Conservation (phyloP, 2,113 vertebrate species). For the Ploceus nigricollis region DNA sequence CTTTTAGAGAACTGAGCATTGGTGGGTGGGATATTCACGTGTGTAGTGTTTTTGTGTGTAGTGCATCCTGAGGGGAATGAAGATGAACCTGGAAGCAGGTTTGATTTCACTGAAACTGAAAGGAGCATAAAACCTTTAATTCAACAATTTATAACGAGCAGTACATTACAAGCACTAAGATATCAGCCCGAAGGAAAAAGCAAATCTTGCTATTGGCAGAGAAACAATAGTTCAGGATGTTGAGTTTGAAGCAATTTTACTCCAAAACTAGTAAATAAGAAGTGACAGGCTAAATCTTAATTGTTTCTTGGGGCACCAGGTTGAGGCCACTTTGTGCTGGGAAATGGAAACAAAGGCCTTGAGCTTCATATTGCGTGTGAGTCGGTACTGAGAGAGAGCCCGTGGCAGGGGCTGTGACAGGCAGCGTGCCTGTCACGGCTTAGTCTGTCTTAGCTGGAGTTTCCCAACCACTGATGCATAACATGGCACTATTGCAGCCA, state of each 20-base stretch:
- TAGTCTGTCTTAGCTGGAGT: background rate
- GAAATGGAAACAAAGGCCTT: background rate
- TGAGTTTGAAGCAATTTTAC: background rate
- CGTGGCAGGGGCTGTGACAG: rapidly evolving
- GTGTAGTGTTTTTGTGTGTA: background rate
- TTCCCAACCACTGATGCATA: background rate
- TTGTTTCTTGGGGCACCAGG: background rate
- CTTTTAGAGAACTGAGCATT: background rate
- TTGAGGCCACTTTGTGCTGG: background rate
- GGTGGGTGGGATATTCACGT: background rate
- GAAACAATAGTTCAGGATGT: background rate
- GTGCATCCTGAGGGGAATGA: background rate
- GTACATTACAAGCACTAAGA: background rate
- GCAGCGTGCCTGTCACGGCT: rapidly evolving
- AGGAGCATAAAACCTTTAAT: background rate
- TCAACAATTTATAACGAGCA: background rate
- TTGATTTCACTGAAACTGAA: constrained; percentile 9
- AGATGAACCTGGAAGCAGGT: background rate
- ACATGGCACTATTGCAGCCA: rapidly evolving
- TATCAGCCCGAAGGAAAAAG: background rate
- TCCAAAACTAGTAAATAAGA: background rate
- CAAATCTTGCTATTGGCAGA: background rate
- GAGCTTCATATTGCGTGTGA: background rate
- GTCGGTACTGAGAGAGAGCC: background rate
- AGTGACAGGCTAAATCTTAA: constrained; percentile 5